Evolutionary conservation across 2,888 invertebrate species (phyloP), one percentile per base, ranked within the genome.

Genomic region (Phyto melanocephala): DNA sequence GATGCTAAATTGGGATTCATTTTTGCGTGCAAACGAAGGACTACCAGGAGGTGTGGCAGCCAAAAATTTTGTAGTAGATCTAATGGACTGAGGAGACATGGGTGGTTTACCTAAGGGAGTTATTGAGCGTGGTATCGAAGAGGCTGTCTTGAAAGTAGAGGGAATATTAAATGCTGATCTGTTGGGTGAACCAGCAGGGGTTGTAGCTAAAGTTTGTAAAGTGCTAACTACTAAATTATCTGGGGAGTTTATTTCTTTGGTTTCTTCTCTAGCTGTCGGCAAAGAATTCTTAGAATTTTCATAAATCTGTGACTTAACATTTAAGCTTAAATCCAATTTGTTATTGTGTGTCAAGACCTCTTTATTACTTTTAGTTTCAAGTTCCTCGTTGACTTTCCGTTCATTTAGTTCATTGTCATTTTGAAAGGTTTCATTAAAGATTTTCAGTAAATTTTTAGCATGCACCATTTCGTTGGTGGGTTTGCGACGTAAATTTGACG

Each of bases 401-500:
- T 89, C 88, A 60, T 86, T 87, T 56, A 89, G 63, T 33, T 89
- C 87, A n/a, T 86, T 85, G 33, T 89, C 89, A 80, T 86, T 88
- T 63, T 88, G 87, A 85, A 90, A 90, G 42, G 90, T 90, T 35
- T 90, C 88, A 75, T 90, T 90, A 65, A 90, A 90, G 86, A 90
- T 90, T 88, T 87, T 89, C 17, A 90, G 84, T 60, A 90, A 84
- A 84, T 90, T 90, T 28, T 89, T 89, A 52, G 88, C 88, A 85
- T 90, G 90, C 50, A 90, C 87, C 87, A 90, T 90, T 86, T 90
- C 89, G 78, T 88, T 88, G 71, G 89, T 89, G 63, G 89, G 88
- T 83, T 89, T 89, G 84, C 89, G 87, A 81, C 87, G 85, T 84
- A 89, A 87, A 86, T 86, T 88, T 85, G 86, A 86, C 74, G 72